Conservation (phyloP, 2,888 invertebrate species). For the Erebia epiphron region DNA sequence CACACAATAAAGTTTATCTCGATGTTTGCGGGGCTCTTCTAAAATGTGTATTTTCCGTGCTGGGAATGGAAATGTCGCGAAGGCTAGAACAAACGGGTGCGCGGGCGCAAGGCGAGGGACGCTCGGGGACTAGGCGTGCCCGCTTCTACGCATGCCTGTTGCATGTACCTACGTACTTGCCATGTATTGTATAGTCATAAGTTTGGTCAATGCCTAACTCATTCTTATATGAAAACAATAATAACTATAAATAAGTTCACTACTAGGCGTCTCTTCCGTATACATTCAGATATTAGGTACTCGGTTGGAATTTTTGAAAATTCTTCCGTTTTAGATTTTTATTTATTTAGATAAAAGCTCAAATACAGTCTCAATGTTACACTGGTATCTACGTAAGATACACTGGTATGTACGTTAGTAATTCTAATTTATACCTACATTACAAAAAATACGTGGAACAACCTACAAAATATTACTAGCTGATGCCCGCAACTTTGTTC, state of each 20-base stretch:
- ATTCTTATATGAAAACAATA: conserved; percentile 24
- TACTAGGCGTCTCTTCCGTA: neutral
- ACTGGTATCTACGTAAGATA: too few relatives aligned
- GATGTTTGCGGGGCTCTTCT: conserved; percentile 67
- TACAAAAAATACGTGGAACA: too few relatives aligned
- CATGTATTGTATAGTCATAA: too few relatives aligned
- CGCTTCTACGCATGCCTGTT: conserved; percentile 66
- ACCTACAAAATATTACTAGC: too few relatives aligned
- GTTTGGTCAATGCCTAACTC: conserved; percentile 52
- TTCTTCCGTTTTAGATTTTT: too few relatives aligned
- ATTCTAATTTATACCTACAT: neutral
- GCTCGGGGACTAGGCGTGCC: conserved; percentile 64
- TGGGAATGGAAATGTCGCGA: conserved; percentile 74
- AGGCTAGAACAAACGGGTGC: conserved; percentile 69
- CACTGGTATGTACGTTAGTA: neutral
- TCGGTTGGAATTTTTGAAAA: too few relatives aligned
- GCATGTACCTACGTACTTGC: conserved; percentile 44
- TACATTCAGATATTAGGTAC: too few relatives aligned
- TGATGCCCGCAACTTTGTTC: too few relatives aligned
- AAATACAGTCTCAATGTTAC: too few relatives aligned
- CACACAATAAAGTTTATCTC: conserved; percentile 75
- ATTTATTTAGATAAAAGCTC: too few relatives aligned
- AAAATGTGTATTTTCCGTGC: conserved; percentile 75
- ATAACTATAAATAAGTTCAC: neutral
- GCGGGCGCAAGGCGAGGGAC: conserved; percentile 57